Percentiles rank a stretch among this genome's conserved stretches.
These are phyloP conservation scores for Drosophila algonquin DNA, from an alignment of 2,888 invertebrate species.

Conservation along the genomic window DNA sequence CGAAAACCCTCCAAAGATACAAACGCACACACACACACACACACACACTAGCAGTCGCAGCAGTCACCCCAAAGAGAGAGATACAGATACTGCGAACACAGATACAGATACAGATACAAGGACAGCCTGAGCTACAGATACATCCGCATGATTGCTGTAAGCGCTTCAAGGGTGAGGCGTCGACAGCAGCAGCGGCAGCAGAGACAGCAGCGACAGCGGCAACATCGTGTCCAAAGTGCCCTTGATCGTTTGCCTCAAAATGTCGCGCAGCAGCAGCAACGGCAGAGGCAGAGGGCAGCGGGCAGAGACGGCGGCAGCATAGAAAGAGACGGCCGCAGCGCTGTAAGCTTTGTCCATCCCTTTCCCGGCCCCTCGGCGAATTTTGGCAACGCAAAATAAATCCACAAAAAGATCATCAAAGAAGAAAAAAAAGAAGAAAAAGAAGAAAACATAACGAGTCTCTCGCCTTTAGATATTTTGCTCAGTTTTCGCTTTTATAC, in stretches of 20 bases:
- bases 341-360: slow-evolving; percentile 64
- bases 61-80: slow-evolving; percentile 25
- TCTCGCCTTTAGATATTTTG: slow-evolving; percentile 46
- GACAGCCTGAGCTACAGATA: slow-evolving; percentile 33
- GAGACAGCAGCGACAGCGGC: slow-evolving; percentile 25
- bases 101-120: slow-evolving; percentile 12
- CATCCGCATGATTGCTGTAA: slow-evolving; percentile 63
- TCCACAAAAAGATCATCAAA: slow-evolving; percentile 33
- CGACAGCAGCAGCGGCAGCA: slow-evolving; percentile 30
- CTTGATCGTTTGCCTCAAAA: slow-evolving; percentile 75
- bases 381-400: slow-evolving; percentile 67
- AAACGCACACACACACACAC: slow-evolving; percentile 32
- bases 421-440: background rate
- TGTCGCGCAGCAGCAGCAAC: slow-evolving; percentile 49
- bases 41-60: background rate
- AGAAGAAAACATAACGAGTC: slow-evolving; percentile 49
- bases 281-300: background rate
- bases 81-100: slow-evolving; percentile 23
- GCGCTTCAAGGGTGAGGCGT: slow-evolving; percentile 74
- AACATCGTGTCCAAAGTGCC: slow-evolving; percentile 77
- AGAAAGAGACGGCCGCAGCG: slow-evolving; percentile 40
- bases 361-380: slow-evolving; percentile 47
- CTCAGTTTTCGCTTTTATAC: slow-evolving; percentile 52
- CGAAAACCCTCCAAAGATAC: slow-evolving; percentile 69
- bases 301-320: slow-evolving; percentile 15